Conservation (phyloP, 2,888 invertebrate genomes). For the Hyppa rectilinea region DNA sequence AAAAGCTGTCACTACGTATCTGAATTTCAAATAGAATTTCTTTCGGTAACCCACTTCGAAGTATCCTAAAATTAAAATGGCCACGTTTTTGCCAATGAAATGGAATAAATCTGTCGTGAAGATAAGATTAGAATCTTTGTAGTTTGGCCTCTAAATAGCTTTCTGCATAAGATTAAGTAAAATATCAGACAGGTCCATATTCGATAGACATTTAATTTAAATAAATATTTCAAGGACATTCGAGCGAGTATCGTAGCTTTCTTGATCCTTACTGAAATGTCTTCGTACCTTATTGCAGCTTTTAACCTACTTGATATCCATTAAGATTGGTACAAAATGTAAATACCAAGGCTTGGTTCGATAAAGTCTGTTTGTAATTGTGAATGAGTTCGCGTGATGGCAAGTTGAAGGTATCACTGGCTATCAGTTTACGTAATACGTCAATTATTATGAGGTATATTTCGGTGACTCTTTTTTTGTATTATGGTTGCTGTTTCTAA, state of each 20-base stretch:
- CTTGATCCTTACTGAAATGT: conserved; percentile 38
- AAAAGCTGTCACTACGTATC: conserved; percentile 38
- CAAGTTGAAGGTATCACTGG: conserved; percentile 39
- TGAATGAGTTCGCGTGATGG: conserved; percentile 67
- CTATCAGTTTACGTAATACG: conserved; percentile 64
- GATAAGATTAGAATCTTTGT: conserved; percentile 13
- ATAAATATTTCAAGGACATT: conserved; percentile 36
- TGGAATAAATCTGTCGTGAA: conserved; percentile 8
- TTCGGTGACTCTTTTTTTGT: conserved; percentile 40
- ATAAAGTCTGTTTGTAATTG: conserved; percentile 60
- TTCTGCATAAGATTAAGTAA: conserved; percentile 13
- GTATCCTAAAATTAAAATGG: conserved; percentile 22
- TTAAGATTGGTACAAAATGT: conserved; percentile 66
- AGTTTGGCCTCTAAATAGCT: background rate
- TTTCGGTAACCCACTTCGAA: conserved; percentile 31
- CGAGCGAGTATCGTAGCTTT: conserved; percentile 33
- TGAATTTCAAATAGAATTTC: conserved; percentile 41
- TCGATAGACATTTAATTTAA: conserved; percentile 20
- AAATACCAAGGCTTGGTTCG: conserved; percentile 66
- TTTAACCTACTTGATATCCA: conserved; percentile 61
- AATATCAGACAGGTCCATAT: conserved; percentile 9
- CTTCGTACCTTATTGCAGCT: conserved; percentile 35
- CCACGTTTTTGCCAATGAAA: conserved; percentile 26
- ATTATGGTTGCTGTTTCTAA: conserved; percentile 39
- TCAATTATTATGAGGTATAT: conserved; percentile 46